Percentiles rank a stretch among this genome's conserved stretches.
phyloP scores from a whole-genome alignment of 2,113 vertebrate genomes.

The Taurulus bubalis region DNA sequence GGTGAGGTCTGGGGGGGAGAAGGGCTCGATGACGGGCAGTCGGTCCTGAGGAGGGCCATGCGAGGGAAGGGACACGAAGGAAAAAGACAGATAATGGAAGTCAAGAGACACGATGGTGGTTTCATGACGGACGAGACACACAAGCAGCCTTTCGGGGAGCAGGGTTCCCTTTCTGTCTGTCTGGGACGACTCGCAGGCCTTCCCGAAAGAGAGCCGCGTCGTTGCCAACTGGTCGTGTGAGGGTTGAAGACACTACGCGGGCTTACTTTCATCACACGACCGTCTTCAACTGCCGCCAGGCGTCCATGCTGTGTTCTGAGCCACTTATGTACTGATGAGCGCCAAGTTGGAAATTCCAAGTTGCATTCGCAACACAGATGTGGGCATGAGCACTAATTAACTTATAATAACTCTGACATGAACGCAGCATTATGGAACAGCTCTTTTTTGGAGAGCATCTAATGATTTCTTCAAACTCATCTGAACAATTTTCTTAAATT shows the following conservation, averaged over 20 bases:
- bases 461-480: neutral
- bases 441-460: neutral
- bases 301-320: neutral
- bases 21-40: constrained; percentile 71
- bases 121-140: neutral
- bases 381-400: neutral
- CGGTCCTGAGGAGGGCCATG: constrained; percentile 70
- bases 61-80: constrained; percentile 43
- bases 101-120: constrained; percentile 2
- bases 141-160: neutral
- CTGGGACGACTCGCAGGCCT: neutral
- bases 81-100: constrained; percentile 23
- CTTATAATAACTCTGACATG: neutral
- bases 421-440: neutral
- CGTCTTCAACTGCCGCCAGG: neutral
- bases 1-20: constrained; percentile 75
- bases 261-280: neutral
- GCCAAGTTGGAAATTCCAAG: neutral
- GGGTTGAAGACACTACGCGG: neutral
- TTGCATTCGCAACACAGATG: neutral
- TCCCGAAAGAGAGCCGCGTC: neutral
- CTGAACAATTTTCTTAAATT: neutral
- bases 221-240: neutral
- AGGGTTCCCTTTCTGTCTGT: neutral
- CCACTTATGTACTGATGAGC: neutral